Percentiles rank a stretch among this genome's conserved stretches.
These are phyloP conservation scores for Molanna angustata DNA, from an alignment of 2,888 invertebrate genomes.

Conservation along the genomic window DNA sequence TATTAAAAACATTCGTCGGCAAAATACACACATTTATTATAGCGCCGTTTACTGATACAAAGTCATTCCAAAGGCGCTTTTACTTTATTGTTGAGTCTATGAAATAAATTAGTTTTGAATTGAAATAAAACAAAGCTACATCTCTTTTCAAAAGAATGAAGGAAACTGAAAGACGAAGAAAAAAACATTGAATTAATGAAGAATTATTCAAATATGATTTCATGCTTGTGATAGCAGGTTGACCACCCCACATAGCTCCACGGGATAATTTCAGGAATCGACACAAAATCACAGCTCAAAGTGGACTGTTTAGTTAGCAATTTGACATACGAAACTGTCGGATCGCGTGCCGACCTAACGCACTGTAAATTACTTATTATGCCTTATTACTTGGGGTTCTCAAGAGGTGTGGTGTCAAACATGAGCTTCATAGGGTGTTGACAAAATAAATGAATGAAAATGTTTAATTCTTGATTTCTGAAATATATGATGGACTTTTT, in stretches of 20 bases:
- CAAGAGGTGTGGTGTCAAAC: slow-evolving; percentile 8
- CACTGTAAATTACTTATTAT: slow-evolving; percentile 6
- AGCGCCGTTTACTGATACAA: no score
- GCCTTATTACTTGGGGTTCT: slow-evolving; percentile 5
- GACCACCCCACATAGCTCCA: not conserved
- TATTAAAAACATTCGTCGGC: no score
- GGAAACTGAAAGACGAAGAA: not conserved
- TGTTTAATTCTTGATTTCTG: no score
- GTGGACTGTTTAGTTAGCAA: slow-evolving; percentile 22
- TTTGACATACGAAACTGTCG: slow-evolving; percentile 27
- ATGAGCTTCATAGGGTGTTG: not conserved
- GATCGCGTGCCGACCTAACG: slow-evolving; percentile 21
- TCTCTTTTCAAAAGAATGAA: no score
- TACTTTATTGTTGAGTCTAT: no score
- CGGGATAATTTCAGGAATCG: slow-evolving; percentile 14
- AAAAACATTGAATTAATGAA: no score
- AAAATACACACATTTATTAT: no score
- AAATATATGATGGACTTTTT: no score
- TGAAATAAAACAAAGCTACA: no score
- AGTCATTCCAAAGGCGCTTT: no score
- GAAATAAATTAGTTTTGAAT: no score
- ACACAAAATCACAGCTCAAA: slow-evolving; percentile 16
- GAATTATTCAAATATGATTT: not conserved
- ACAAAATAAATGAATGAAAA: no score
- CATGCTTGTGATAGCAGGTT: not conserved